Evolutionary conservation across 2,113 vertebrate species (phyloP).

Genomic region (Aptenodytes patagonicus): DNA sequence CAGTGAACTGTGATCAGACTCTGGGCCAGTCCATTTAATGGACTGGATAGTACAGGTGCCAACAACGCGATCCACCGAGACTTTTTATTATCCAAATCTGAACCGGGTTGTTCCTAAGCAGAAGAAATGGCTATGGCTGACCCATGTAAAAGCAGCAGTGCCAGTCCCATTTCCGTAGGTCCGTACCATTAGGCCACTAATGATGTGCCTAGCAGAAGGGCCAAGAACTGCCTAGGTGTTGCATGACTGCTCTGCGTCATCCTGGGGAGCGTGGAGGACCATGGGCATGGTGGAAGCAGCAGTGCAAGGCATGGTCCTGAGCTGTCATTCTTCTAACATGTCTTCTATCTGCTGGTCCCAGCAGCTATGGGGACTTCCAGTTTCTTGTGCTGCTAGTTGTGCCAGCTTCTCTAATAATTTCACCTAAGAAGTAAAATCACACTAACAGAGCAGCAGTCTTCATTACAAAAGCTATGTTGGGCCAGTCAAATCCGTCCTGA

Average conservation of each 20-base stretch:
- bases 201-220: neutral
- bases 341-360: neutral
- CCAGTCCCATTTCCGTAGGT: neutral
- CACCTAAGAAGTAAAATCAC: neutral
- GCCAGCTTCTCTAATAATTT: neutral
- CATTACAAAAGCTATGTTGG: neutral
- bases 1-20: neutral
- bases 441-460: neutral
- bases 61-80: neutral
- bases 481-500: neutral
- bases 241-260: neutral
- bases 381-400: neutral
- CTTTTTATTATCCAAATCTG: neutral
- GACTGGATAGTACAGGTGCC: neutral
- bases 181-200: neutral
- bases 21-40: neutral
- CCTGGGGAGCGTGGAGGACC: neutral
- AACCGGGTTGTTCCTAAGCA: neutral
- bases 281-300: rapidly evolving
- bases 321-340: neutral
- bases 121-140: neutral
- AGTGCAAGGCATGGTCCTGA: neutral
- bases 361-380: neutral
- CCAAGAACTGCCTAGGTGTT: neutral
- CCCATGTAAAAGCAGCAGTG: neutral